phyloP scores from a whole-genome alignment of 2,888 invertebrate genomes.

The Aquatica leii region DNA sequence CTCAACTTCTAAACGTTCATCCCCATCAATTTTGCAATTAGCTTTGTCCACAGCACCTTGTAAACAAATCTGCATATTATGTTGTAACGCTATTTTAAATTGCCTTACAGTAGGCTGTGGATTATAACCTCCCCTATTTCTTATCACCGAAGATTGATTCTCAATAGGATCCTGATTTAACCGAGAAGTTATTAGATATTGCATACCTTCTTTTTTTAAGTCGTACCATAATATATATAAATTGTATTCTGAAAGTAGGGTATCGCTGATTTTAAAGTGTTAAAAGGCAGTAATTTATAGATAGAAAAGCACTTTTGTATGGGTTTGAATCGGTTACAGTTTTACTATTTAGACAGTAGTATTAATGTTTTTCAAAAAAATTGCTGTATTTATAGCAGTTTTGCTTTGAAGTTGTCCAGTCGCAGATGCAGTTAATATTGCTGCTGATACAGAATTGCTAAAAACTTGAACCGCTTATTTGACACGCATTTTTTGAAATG shows the following conservation, averaged over 20 bases:
- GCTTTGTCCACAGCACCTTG: not conserved
- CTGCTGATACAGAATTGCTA: too few species aligned
- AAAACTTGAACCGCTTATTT: too few species aligned
- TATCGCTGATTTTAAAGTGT: too few species aligned
- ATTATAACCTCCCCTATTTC: conserved; percentile 9
- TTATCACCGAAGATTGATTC: conserved; percentile 3
- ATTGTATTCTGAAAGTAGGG: too few species aligned
- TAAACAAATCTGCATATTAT: conserved; percentile 12
- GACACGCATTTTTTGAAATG: conserved; percentile 1
- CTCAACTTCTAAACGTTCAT: not conserved
- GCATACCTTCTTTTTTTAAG: not conserved
- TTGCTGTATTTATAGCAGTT: too few species aligned
- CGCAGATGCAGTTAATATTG: not conserved
- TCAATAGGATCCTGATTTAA: conserved; percentile 9
- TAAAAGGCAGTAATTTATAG: too few species aligned
- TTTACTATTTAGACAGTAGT: too few species aligned
- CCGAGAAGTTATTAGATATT: conserved; percentile 4
- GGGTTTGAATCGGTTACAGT: too few species aligned
- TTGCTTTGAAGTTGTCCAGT: too few species aligned
- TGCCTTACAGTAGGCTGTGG: conserved; percentile 8
- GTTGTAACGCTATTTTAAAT: conserved; percentile 7
- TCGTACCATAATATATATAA: not conserved
- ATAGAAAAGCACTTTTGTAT: too few species aligned
- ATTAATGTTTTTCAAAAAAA: too few species aligned
- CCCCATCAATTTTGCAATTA: conserved; percentile 3